A percentile compares a stretch with the other conserved stretches of the same genome.
Evolutionary conservation across 2,113 vertebrate species (phyloP).

Genomic region (Orcinus orca): DNA sequence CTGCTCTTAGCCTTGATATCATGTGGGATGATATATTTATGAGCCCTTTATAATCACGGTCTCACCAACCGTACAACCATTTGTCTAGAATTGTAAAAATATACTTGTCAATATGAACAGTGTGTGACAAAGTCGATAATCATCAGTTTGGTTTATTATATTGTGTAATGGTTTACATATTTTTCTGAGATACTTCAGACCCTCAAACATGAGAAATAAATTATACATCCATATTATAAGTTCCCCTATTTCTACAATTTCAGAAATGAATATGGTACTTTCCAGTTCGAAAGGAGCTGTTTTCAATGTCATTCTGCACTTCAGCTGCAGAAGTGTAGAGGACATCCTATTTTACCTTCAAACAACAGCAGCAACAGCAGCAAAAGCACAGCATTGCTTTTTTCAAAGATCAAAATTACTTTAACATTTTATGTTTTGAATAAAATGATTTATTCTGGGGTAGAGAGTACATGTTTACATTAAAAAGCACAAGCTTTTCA

Average conservation of each 20-base stretch:
- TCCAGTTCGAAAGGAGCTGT: neutral
- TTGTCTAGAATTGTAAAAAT: neutral
- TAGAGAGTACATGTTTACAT: neutral
- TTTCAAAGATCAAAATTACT: neutral
- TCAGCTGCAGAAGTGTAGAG: neutral
- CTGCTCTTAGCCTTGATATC: neutral
- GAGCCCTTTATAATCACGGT: neutral
- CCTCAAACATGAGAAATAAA: neutral
- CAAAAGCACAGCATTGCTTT: neutral
- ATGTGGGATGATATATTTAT: neutral
- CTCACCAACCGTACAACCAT: neutral
- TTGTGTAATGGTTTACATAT: neutral
- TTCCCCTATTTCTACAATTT: neutral
- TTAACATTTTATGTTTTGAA: neutral
- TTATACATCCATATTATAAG: neutral
- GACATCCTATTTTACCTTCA: neutral
- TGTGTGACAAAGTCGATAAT: neutral
- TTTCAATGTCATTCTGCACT: neutral
- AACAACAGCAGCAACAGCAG: neutral
- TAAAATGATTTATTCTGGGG: neutral
- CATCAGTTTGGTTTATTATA: neutral
- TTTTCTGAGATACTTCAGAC: neutral
- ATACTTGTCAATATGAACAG: neutral
- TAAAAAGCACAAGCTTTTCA: neutral
- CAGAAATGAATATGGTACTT: neutral